Base-by-base conservation (phyloP, 1,140 invertebrate genomes). In the Latrodectus geometricus region DNA sequence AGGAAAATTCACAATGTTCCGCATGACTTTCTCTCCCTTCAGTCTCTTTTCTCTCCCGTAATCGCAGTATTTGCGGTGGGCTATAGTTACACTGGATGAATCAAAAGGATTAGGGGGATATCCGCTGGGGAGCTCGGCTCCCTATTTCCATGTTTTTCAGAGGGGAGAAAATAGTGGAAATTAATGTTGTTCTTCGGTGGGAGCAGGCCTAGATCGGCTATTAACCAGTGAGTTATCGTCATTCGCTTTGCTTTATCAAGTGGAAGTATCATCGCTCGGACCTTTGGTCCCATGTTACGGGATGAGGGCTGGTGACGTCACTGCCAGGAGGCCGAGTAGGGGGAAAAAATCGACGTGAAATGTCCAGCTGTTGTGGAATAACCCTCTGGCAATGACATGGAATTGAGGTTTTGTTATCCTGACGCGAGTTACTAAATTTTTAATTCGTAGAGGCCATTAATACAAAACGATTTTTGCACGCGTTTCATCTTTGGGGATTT, bases 201-300 rank as follows among this genome's bases (percentile, higher is more conserved):
- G 75, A 83, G 81, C 79, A 82, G 68, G 11, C 78, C 78, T 49
- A 80, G 78, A 69, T 80, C 80, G 23, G 81, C 81, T 83, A 83
- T 83, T 83, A 83, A 75, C 72, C 54, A 75, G 81, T 75, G 81
- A 83, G 81, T 83, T 83, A 83, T 83, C 81, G 61, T 83, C 72
- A 83, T 83, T 83, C 81, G 81, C 72, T 83, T 35, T 83, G 81
- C 81, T 83, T 83, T 75, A 75, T 83, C 81, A 83, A 83, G 35
- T 83, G 81, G 72, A 83, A 83, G 79, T 80, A 80, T 80, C 79
- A 82, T 73, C 79, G 68, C 79, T 75, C 66, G 72, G 72, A 83
- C 81, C 81, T 83, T 83, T 75, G 72, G 81, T 82, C 81, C 72
- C 75, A 49, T 61, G 81, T 68, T 65, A 75, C 23, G 72, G 56